Evolutionary conservation across 2,888 invertebrate species (phyloP), one percentile per base, ranked within the genome.

Genomic region (Rhaphigaster nebulosa): DNA sequence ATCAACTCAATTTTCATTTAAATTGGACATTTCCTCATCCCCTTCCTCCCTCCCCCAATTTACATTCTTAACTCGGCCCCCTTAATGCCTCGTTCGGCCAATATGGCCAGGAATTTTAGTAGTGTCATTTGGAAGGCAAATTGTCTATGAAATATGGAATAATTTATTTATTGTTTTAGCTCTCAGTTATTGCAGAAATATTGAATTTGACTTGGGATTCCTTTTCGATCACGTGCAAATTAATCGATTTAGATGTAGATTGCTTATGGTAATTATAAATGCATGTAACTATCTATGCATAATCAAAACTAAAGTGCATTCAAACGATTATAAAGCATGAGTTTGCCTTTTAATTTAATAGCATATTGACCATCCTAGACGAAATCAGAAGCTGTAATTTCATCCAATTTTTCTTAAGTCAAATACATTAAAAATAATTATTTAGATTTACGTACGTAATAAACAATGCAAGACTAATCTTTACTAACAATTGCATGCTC

Each of bases 1-100:
- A 80, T 80, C 80, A 80, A 45, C 80, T 41, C 80, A 80, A 80
- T 80, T 80, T 80, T 80, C 80, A 80, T 80, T 80, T 80, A 80
- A 13, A 80, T 80, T 80, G 80, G 80, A 80, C 80, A 80, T 80
- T 80, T 41, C 29, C 10, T 26, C 38, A 1, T 38, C 20, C 54
- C 12, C 34, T 13, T 2, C 2, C 38, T 41, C 29, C 76, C 41
- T 20, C 23, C 38, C 80, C 18, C 80, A 38, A 80, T 80, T 80
- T 80, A 80, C 80, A 80, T 80, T 41, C 38, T 80, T 80, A 80
- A 80, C 41, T 80, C 80, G 41, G 29, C 41, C 41, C n/a, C 80
- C 41, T 76, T 80, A 80, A 80, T 45, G 80, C 41, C 26, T 29
- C 65, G 29, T 10, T 29, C 65, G 29, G 29, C 29, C 65, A 65